Percentiles rank a stretch among this genome's conserved stretches.
These are phyloP conservation scores for Strix uralensis DNA, from an alignment of 2,113 vertebrate species.

Conservation along the genomic window DNA sequence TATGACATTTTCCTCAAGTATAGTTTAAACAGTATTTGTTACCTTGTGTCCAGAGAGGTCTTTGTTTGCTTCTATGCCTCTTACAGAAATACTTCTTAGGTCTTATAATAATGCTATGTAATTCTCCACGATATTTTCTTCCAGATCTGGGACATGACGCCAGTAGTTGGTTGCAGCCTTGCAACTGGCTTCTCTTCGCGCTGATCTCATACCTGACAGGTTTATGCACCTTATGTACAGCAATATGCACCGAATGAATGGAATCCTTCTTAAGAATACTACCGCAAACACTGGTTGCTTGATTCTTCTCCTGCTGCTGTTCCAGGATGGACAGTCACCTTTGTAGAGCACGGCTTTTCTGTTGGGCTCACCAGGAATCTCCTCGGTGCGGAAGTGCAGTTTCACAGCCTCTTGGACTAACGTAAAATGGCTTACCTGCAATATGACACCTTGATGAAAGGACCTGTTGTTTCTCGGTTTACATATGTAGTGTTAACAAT, in stretches of 20 bases:
- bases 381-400: neutral
- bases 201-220: conserved; percentile 72
- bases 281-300: conserved; percentile 65
- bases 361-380: conserved; percentile 3
- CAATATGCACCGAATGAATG: conserved; percentile 11
- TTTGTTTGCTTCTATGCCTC: neutral
- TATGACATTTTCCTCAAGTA: neutral
- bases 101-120: neutral
- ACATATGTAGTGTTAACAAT: conserved; percentile 48
- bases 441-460: neutral
- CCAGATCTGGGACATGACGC: conserved; percentile 98
- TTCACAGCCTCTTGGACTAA: conserved; percentile 2
- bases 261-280: conserved; percentile 36
- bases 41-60: neutral
- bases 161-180: conserved; percentile 92
- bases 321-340: conserved; percentile 42
- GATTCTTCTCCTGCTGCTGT: conserved; percentile 48
- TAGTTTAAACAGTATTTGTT: neutral
- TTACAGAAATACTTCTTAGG: neutral
- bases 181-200: conserved; percentile 89
- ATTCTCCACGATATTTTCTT: conserved; percentile 1
- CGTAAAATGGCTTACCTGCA: neutral
- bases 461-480: conserved; percentile 14
- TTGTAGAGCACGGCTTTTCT: conserved; percentile 27
- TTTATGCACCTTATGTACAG: conserved; percentile 47